Evolutionary conservation across 1,140 invertebrate species (phyloP).

Genomic region (Agrypnia vestita): DNA sequence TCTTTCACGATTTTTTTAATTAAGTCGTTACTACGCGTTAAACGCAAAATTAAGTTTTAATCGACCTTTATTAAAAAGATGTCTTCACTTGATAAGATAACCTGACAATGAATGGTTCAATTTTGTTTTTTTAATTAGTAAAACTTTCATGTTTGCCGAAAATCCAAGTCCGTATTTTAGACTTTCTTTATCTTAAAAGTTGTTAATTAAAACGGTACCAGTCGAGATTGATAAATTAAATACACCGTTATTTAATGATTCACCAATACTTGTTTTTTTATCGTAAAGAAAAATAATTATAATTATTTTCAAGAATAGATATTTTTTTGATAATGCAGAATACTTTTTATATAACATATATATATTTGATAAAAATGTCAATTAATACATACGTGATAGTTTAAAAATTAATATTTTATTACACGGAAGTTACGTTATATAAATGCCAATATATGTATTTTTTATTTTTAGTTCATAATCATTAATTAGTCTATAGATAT

Average conservation of each 20-base stretch:
- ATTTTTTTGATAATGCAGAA: too few relatives aligned
- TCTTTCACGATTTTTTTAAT: constrained; percentile 26
- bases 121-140: constrained; percentile 43
- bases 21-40: constrained; percentile 32
- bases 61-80: constrained; percentile 39
- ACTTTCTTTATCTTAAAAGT: constrained; percentile 18
- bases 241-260: too few relatives aligned
- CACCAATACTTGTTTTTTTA: too few relatives aligned
- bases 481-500: too few relatives aligned
- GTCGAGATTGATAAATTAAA: neutral
- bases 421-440: too few relatives aligned
- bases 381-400: too few relatives aligned
- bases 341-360: too few relatives aligned
- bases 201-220: neutral
- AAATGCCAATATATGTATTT: too few relatives aligned
- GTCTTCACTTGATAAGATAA: constrained; percentile 35
- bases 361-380: too few relatives aligned
- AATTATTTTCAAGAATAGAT: too few relatives aligned
- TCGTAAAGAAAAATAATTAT: neutral
- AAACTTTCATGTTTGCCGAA: constrained; percentile 30
- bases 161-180: neutral
- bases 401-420: too few relatives aligned
- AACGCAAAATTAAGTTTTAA: constrained; percentile 43
- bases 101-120: constrained; percentile 43
- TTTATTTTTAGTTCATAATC: too few relatives aligned